Percentiles rank a stretch among this genome's conserved stretches.
These are phyloP conservation scores for Drosophila nannoptera DNA, from an alignment of 1,140 invertebrate species.

Conservation along the genomic window DNA sequence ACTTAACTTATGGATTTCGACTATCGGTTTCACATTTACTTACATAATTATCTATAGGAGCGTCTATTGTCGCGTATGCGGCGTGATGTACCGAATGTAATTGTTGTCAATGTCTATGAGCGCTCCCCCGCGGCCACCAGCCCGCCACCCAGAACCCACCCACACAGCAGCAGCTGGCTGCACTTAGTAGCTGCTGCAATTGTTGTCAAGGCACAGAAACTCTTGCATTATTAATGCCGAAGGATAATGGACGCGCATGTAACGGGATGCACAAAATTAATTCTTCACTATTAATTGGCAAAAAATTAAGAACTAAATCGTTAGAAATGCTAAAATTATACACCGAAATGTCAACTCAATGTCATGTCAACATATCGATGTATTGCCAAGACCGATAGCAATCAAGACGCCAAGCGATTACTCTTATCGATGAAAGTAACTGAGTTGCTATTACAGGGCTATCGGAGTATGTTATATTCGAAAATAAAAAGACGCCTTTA, in stretches of 20 bases:
- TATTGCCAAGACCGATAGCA: slow-evolving; percentile 23
- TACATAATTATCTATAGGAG: slow-evolving; percentile 38
- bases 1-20: slow-evolving; percentile 5
- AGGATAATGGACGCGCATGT: background rate
- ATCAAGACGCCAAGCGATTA: slow-evolving; percentile 3
- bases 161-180: slow-evolving; percentile 33
- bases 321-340: slow-evolving; percentile 47
- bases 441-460: background rate
- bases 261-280: slow-evolving; percentile 3
- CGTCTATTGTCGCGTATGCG: slow-evolving; percentile 25
- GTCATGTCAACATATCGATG: slow-evolving; percentile 42
- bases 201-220: slow-evolving; percentile 12
- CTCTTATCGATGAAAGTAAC: background rate
- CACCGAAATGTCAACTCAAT: slow-evolving; percentile 54
- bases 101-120: slow-evolving; percentile 40
- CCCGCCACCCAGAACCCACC: slow-evolving; percentile 21
- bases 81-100: slow-evolving; percentile 27
- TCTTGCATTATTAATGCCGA: slow-evolving; percentile 26
- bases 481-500: too few relatives aligned
- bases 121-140: slow-evolving; percentile 15
- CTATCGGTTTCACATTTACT: slow-evolving; percentile 22
- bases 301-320: slow-evolving; percentile 33
- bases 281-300: slow-evolving; percentile 18
- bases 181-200: slow-evolving; percentile 29
- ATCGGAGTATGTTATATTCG: slow-evolving; percentile 1